Percentiles rank a stretch among this genome's conserved stretches.
Evolutionary conservation across 2,888 invertebrate species (phyloP).

Genomic region (Rotaria macrura): DNA sequence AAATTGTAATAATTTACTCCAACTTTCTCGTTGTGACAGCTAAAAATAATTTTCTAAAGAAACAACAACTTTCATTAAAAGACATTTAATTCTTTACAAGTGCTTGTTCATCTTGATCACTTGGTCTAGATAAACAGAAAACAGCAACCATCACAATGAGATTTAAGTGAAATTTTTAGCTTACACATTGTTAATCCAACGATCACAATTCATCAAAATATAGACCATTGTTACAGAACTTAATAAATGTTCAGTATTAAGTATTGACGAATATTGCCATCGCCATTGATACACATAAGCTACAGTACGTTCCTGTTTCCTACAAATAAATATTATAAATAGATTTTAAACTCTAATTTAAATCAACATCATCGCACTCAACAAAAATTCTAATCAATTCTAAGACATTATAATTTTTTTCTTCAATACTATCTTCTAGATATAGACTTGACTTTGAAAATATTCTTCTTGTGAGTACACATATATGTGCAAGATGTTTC

Average conservation of each 20-base stretch:
- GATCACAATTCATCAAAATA: slow-evolving; percentile 17
- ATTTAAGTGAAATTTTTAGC: not conserved
- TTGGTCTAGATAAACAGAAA: not conserved
- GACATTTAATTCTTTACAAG: not conserved
- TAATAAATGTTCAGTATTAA: slow-evolving; percentile 15
- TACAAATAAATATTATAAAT: not conserved
- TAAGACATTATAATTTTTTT: too few relatives aligned
- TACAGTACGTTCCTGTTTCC: not conserved
- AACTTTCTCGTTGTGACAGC: slow-evolving; percentile 77
- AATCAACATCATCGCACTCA: too few relatives aligned
- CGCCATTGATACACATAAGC: not conserved
- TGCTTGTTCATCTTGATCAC: not conserved
- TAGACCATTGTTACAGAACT: slow-evolving; percentile 7
- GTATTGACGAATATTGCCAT: not conserved
- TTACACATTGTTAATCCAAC: not conserved
- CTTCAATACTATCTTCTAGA: too few relatives aligned
- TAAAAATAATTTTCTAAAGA: slow-evolving; percentile 53
- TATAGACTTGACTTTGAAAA: too few relatives aligned
- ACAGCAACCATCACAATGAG: not conserved
- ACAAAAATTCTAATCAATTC: too few relatives aligned
- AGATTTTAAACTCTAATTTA: too few relatives aligned
- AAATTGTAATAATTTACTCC: slow-evolving; percentile 55
- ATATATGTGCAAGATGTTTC: too few relatives aligned
- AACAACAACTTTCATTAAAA: not conserved
- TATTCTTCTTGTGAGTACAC: too few relatives aligned